Percentiles rank a stretch among this genome's conserved stretches.
phyloP scores from a whole-genome alignment of 2,797 vertebrate genomes.

The Falco columbarius region DNA sequence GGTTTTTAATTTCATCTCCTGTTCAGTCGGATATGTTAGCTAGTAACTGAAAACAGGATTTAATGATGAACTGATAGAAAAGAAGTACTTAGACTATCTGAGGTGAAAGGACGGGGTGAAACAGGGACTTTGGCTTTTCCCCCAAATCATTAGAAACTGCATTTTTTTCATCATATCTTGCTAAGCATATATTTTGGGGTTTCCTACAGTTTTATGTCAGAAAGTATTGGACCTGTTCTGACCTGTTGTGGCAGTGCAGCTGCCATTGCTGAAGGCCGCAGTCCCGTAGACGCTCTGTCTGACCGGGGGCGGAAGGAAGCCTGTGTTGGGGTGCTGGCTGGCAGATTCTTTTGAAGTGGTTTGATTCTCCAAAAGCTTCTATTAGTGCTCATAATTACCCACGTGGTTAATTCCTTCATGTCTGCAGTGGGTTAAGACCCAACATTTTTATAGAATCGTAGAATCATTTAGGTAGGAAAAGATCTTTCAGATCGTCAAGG shows the following conservation, averaged over 20 bases:
- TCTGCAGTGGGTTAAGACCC: not conserved
- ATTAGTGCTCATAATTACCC: not conserved
- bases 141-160: not conserved
- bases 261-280: not conserved
- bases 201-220: not conserved
- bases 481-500: no score
- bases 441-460: not conserved
- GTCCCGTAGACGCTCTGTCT: not conserved
- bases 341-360: not conserved
- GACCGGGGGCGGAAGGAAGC: not conserved
- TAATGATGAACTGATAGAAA: no score
- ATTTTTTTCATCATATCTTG: not conserved
- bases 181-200: not conserved
- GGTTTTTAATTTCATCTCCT: not conserved
- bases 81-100: not conserved
- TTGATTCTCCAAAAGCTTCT: not conserved
- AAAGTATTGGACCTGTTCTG: not conserved
- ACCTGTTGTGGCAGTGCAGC: not conserved
- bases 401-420: not conserved
- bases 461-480: no score
- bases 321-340: not conserved
- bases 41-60: not conserved
- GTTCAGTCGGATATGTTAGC: rapidly evolving
- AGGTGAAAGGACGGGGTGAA: not conserved
- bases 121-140: not conserved